Evolutionary conservation across 2,113 vertebrate genomes (phyloP).

Genomic region (Platysteira castanea): DNA sequence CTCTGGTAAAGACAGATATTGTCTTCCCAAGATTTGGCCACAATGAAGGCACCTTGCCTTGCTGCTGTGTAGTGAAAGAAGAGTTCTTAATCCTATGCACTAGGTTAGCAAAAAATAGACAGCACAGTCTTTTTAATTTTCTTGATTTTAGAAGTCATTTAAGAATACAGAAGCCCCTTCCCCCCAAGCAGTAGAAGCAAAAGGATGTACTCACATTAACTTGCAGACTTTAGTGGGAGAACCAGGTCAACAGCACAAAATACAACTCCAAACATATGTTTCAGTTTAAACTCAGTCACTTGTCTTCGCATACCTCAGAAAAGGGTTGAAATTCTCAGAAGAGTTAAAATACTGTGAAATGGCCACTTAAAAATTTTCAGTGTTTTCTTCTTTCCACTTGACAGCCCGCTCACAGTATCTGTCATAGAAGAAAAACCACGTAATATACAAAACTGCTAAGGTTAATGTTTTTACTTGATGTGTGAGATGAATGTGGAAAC

Average conservation of each 20-base stretch:
- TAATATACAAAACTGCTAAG: background rate
- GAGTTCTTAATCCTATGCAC: background rate
- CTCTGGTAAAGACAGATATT: background rate
- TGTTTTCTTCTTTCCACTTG: background rate
- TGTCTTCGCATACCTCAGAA: background rate
- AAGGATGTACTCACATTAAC: background rate
- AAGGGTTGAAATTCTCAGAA: background rate
- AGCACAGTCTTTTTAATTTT: background rate
- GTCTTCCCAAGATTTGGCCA: background rate
- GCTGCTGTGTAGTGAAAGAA: background rate
- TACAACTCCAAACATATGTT: background rate
- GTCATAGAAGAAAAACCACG: background rate
- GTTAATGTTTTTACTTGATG: background rate
- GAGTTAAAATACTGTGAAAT: background rate
- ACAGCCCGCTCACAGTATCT: background rate
- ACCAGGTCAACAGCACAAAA: background rate
- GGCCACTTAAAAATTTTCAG: background rate
- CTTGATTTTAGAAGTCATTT: background rate
- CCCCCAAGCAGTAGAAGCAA: background rate
- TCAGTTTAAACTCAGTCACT: background rate
- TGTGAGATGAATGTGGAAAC: background rate
- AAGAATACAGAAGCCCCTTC: background rate
- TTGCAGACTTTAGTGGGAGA: accelerated
- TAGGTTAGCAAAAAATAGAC: background rate
- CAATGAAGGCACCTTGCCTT: background rate